phyloP scores from a whole-genome alignment of 2,797 vertebrate species.

The Anisognathus igniventris region DNA sequence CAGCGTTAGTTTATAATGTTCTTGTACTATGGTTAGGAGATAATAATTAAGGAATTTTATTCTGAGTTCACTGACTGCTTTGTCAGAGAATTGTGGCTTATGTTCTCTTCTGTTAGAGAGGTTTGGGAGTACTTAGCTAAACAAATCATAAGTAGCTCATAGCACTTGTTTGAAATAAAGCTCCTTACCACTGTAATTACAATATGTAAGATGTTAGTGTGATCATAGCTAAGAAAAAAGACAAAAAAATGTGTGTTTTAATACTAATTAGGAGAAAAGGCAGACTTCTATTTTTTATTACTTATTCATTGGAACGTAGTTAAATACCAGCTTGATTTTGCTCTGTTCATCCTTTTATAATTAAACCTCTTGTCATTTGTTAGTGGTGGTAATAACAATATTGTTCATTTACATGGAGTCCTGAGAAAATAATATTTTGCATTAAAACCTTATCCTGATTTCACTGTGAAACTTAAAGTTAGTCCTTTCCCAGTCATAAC shows the following conservation, averaged over 20 bases:
- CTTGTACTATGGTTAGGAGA: background rate
- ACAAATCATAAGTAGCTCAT: background rate
- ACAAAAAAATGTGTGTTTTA: background rate
- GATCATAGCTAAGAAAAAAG: background rate
- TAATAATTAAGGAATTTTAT: background rate
- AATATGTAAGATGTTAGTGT: background rate
- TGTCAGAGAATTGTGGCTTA: background rate
- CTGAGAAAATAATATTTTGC: background rate
- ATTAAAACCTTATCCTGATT: background rate
- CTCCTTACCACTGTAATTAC: background rate
- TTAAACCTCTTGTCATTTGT: background rate
- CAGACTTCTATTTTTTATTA: background rate
- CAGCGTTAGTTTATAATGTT: background rate
- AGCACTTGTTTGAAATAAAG: background rate
- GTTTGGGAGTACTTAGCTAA: background rate
- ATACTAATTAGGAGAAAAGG: background rate
- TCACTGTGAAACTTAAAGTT: background rate
- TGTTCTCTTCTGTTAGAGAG: background rate
- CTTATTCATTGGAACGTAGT: background rate
- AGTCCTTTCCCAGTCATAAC: background rate
- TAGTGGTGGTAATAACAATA: background rate
- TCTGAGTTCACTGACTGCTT: background rate
- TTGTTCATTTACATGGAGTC: background rate
- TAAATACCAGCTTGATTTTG: background rate
- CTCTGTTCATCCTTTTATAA: rapidly evolving